Evolutionary conservation across 2,113 vertebrate genomes (phyloP).

Genomic region (Actenoides hombroni): DNA sequence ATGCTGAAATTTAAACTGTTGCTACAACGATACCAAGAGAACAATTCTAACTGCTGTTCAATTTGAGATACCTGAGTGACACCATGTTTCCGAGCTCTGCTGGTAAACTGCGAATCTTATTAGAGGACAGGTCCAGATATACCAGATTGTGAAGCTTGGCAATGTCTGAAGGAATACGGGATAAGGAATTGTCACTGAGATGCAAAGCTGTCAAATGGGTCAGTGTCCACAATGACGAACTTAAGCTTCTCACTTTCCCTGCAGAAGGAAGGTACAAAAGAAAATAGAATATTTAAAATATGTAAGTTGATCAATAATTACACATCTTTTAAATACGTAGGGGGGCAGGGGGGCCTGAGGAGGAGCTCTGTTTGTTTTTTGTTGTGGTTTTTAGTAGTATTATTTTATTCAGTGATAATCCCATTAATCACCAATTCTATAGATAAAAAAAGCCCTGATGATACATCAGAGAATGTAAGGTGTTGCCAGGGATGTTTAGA

Average conservation of each 20-base stretch:
- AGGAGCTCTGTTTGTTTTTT: neutral
- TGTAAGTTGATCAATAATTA: rapidly evolving
- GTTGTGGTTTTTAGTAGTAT: neutral
- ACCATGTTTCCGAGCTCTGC: conserved; percentile 99
- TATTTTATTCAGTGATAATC: neutral
- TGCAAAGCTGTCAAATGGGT: conserved; percentile 98
- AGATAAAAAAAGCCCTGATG: neutral
- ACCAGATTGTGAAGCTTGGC: conserved; percentile 99
- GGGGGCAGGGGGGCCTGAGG: rapidly evolving
- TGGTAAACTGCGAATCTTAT: conserved; percentile 98
- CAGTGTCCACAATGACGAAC: conserved; percentile 93
- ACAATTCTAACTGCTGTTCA: neutral
- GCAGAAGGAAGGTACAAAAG: neutral
- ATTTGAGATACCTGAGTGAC: conserved; percentile 89
- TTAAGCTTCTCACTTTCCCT: conserved; percentile 96
- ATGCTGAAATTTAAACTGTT: neutral
- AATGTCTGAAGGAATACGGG: conserved; percentile 98
- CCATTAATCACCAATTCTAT: neutral
- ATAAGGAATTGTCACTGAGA: conserved; percentile 97
- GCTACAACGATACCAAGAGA: neutral
- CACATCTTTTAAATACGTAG: neutral
- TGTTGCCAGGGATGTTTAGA: neutral
- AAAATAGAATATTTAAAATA: neutral
- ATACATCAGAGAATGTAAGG: neutral
- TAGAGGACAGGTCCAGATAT: conserved; percentile 97